Base-by-base conservation (phyloP, 2,113 vertebrate species). In the Panthera tigris region DNA sequence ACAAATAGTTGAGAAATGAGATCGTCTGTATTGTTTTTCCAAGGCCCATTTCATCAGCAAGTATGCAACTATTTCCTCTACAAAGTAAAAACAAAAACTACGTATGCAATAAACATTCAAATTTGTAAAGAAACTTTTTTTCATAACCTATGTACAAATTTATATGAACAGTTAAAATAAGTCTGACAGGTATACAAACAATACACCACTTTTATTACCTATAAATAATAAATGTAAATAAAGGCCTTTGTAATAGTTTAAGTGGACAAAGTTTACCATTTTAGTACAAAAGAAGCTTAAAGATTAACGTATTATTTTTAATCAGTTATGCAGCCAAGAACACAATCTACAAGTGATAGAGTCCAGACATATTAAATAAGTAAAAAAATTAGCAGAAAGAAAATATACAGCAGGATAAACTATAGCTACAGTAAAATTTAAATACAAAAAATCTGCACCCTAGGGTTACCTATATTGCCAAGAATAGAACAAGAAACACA, bases 1-100 rank as follows among this genome's bases (percentile, higher is more conserved):
- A 99, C 98, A 99, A 84, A 97, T 99, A 99, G 98, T 99, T 99
- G 83, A 99, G 98, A 98, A 99, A 99, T 97, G 99, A 99, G 98
- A 99, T 99, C 15, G 99, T 99, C 99, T 99, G 99, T 98, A 99
- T 99, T 52, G 99, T 99, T 99, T 99, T 99, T 63, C 99, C 99
- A 93, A 99, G 98, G 71, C 99, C 99, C 99, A 99, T 99, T 98
- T 99, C 99, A 99, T 99, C 99, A 19, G 99, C 99, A 36, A 99
- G 99, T 98, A 99, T 99, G 95, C 99, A 99, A 90, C 99, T 99
- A 98, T 99, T 99, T 86, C 99, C 99, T 98, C 99, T 99, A 94
- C 27, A 97, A 94, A 97, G 95, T 45, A 41, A 92, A 79, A 96
- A 36, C 63, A 96, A 65, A 50, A n/a, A 55, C 5, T 33, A 92